Base-by-base conservation (phyloP, 2,888 invertebrate genomes). In the Boloria euphrosyne region DNA sequence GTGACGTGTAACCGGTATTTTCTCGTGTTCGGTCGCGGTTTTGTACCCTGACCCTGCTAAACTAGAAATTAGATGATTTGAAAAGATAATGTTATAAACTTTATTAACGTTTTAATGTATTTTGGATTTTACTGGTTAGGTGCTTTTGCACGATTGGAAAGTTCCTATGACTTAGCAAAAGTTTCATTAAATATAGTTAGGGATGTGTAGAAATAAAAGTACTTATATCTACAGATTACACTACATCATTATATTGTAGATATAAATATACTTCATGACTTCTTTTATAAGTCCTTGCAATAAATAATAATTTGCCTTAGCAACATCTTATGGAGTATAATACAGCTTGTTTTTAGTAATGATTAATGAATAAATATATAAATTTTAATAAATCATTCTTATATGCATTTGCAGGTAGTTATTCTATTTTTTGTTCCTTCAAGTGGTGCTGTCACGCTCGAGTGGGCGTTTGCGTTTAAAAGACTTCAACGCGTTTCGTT, bases 401-500 rank as follows among this genome's bases (percentile, higher is more conserved):
- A 27, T 53, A n/a, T 46, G 46, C 22, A 13, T 46, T 57, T 46
- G 27, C 57, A 57, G 57, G n/a, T 57, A 57, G 54, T 50, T 49
- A 55, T 58, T 63, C 17, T 54, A 14, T 27, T 57, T 58, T 31
- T 49, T 43, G 38, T 58, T 14, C n/a, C 6, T 46, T 62, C 51
- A 17, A 58, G 43, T 27, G 57, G 22, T 31, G 3, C 14, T 18
- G 58, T 63, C 52, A 58, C 46, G 65, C 65, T 53, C 43, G 54
- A 60, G 27, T 61, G 68, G 49, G 38, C 59, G 67, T 66, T 54
- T 43, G 66, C 73, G 70, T 74, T 68, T 65, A 80, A 80, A 81
- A 81, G 81, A 81, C 75, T 73, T 81, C 81, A 81, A 81, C 81
- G 81, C 75, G 78, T 66, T 22, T 57, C 38, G n/a, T 53, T 52